Percentiles rank a stretch among this genome's conserved stretches.
phyloP scores from a whole-genome alignment of 2,113 vertebrate species.

The Erpornis zantholeuca region DNA sequence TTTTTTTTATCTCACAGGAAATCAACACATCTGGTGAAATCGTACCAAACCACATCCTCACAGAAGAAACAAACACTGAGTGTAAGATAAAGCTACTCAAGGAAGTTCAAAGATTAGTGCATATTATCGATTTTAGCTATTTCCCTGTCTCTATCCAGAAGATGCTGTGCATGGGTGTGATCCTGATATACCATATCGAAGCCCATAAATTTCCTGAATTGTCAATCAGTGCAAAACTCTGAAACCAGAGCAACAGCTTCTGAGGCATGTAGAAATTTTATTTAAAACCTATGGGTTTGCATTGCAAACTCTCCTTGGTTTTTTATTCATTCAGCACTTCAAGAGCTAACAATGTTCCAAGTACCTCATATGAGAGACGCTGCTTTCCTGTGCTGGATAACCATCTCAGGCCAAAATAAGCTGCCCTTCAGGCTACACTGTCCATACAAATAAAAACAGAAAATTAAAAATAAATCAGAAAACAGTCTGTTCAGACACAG shows the following conservation, averaged over 20 bases:
- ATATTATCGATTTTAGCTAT: neutral
- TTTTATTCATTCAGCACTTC: fast-evolving
- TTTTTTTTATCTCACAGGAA: neutral
- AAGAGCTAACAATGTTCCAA: neutral
- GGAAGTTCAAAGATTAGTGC: neutral
- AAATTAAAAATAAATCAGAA: neutral
- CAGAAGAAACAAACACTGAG: neutral
- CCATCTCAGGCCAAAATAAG: neutral
- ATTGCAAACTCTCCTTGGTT: neutral
- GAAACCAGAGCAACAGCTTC: neutral
- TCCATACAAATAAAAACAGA: neutral
- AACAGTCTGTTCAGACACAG: neutral
- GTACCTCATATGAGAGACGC: neutral
- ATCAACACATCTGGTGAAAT: neutral
- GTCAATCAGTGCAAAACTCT: neutral
- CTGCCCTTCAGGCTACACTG: neutral
- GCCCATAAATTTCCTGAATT: neutral
- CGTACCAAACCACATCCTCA: neutral
- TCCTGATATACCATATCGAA: neutral
- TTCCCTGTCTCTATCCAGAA: neutral
- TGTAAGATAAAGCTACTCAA: neutral
- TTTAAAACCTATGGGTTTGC: neutral
- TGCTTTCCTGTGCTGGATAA: neutral
- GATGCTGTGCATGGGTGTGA: neutral
- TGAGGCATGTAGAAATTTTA: neutral